Conservation (phyloP, 2,888 invertebrate species). For the Tanypteryx hageni region DNA sequence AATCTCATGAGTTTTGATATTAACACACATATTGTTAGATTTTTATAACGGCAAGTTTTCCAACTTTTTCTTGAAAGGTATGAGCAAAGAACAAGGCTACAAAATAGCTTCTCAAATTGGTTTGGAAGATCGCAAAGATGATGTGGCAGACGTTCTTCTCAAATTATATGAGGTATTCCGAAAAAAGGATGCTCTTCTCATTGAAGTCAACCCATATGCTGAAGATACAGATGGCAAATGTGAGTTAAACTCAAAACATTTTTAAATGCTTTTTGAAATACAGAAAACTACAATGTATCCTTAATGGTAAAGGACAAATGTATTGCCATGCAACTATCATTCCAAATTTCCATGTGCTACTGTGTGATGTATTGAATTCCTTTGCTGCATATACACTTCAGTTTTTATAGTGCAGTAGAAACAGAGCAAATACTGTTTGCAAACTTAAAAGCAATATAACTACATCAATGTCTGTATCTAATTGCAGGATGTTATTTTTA, state of each 20-base stretch:
- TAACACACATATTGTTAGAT: neutral
- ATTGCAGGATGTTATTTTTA: no score
- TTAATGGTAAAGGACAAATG: no score
- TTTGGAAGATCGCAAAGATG: constrained; percentile 81
- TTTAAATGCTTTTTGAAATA: neutral
- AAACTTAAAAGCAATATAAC: no score
- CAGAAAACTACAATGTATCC: neutral
- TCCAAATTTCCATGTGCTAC: no score
- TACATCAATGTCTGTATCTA: no score
- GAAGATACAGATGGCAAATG: constrained; percentile 90
- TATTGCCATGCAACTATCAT: no score
- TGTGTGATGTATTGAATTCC: no score
- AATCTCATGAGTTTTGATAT: no score
- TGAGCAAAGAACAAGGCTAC: constrained; percentile 85
- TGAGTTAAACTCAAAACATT: constrained; percentile 73
- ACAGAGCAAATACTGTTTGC: no score
- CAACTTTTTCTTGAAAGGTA: constrained; percentile 70
- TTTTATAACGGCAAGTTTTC: neutral
- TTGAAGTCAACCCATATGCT: constrained; percentile 97
- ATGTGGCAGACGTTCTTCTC: constrained; percentile 86
- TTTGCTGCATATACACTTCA: no score
- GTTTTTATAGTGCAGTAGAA: no score
- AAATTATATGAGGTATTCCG: constrained; percentile 91
- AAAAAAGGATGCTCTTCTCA: constrained; percentile 91
- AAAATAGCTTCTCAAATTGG: constrained; percentile 88